phyloP scores from a whole-genome alignment of 2,888 invertebrate species.

The Taenaris catops region DNA sequence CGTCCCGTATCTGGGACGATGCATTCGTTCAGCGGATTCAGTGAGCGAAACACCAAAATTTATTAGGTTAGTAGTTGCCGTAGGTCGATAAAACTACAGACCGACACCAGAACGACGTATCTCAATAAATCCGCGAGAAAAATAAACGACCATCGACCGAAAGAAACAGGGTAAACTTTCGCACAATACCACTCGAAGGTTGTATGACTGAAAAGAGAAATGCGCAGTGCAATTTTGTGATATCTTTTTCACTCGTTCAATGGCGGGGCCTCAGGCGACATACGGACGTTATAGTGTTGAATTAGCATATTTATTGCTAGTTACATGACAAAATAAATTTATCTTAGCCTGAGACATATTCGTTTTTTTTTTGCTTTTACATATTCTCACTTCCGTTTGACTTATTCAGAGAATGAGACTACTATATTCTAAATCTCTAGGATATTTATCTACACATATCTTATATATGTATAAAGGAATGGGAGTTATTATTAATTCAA shows the following conservation, averaged over 20 bases:
- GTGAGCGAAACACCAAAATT: slow-evolving; percentile 78
- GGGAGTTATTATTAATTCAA: too few relatives aligned
- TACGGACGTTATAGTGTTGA: slow-evolving; percentile 75
- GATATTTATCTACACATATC: too few relatives aligned
- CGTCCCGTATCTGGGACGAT: slow-evolving; percentile 67
- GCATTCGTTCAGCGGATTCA: slow-evolving; percentile 76
- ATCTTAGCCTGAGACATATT: slow-evolving; percentile 58
- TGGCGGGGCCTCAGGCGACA: slow-evolving; percentile 66
- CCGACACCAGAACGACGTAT: slow-evolving; percentile 57
- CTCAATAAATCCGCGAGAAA: slow-evolving; percentile 49
- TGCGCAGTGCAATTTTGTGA: slow-evolving; percentile 78
- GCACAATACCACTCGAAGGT: slow-evolving; percentile 47
- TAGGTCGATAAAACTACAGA: slow-evolving; percentile 75
- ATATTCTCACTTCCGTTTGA: slow-evolving; percentile 43
- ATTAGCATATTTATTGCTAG: slow-evolving; percentile 79
- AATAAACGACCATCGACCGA: slow-evolving; percentile 59
- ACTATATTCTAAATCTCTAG: background rate
- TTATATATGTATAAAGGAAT: too few relatives aligned
- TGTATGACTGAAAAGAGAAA: slow-evolving; percentile 73
- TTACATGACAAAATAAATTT: slow-evolving; percentile 72
- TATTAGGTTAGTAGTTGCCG: slow-evolving; percentile 79
- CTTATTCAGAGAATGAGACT: slow-evolving; percentile 33
- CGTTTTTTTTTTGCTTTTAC: slow-evolving; percentile 40
- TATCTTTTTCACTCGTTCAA: slow-evolving; percentile 77
- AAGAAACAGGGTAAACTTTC: slow-evolving; percentile 63